Base-by-base conservation (phyloP, 2,113 vertebrate species). In the Monarcha castaneiventris region DNA sequence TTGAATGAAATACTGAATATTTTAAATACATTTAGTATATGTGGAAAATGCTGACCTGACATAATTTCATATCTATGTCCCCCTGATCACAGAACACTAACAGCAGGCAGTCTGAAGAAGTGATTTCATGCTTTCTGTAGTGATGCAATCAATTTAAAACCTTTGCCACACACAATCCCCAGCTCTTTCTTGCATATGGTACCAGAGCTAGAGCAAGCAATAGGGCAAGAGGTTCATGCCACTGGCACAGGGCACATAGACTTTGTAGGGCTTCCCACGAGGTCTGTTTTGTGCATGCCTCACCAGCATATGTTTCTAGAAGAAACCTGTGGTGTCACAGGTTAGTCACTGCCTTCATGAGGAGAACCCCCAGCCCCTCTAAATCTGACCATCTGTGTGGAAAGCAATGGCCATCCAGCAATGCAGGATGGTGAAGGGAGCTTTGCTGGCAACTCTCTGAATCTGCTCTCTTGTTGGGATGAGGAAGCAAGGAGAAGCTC, bases 41-140 rank as follows among this genome's bases (percentile, higher is more conserved):
- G 43, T 69, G 67, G 68, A 91, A 96, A 86, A 49, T 77, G 94
- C 96, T 97, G 95, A 95, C 59, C 75, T 88, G 75, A 90, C 91
- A 77, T 46, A 85, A 83, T 69, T 43, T 11, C 3, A 0, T 55
- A 44, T 69, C 91, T 80, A 0, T 51, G 63, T 84, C 83, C 44
- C 6, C 4, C 66, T 64, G 83, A 19, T 68, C 73, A 44, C 33
- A 39, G 58, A 68, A 37, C 33, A 32, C 37, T 33, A 52, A 39
- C 23, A 59, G 59, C 27, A 84, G 16, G 17, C 49, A 63, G 35
- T 27, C 35, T 37, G 13, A 77, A 67, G 80, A 74, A 63, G 15
- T 3, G 7, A 15, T 63, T 58, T 89, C 55, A 8, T 21, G 4
- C 81, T 39, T 82, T 83, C 80, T 41, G 27, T 41, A 56, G 67